These are phyloP conservation scores for Bostrychus sinensis DNA, from an alignment of 2,113 vertebrate species.

Conservation along the genomic window DNA sequence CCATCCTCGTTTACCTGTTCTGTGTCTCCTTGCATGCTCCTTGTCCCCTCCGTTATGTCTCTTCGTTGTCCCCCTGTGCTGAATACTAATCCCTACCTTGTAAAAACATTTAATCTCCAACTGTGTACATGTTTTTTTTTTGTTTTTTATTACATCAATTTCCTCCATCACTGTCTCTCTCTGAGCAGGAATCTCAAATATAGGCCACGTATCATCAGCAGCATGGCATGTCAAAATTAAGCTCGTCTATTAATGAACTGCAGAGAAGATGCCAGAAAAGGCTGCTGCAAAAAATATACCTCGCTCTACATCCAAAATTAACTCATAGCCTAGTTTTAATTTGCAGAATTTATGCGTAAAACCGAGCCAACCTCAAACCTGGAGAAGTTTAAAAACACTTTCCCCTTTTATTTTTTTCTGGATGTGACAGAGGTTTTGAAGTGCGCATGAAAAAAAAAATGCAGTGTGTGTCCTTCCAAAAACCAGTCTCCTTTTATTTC, in stretches of 20 bases:
- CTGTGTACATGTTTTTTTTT: conserved; percentile 23
- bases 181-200: conserved; percentile 45
- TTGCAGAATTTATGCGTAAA: conserved; percentile 33
- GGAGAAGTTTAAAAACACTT: conserved; percentile 56
- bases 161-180: not conserved
- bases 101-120: conserved; percentile 22
- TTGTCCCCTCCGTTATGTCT: not conserved
- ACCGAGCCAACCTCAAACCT: conserved; percentile 16
- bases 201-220: conserved; percentile 51
- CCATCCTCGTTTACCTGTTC: no score
- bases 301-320: conserved; percentile 56
- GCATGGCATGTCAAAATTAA: conserved; percentile 54
- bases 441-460: conserved; percentile 33
- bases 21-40: no score
- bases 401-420: conserved; percentile 21
- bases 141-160: conserved; percentile 27
- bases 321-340: conserved; percentile 56
- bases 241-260: conserved; percentile 61
- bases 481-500: conserved; percentile 12
- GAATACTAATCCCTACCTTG: conserved; percentile 34
- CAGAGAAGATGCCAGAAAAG: conserved; percentile 32
- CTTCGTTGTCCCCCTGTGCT: not conserved
- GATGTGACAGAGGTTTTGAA: conserved; percentile 45
- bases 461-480: conserved; percentile 30
- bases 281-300: conserved; percentile 40